phyloP scores from a whole-genome alignment of 2,797 vertebrate genomes.

The Argyrosomus regius region DNA sequence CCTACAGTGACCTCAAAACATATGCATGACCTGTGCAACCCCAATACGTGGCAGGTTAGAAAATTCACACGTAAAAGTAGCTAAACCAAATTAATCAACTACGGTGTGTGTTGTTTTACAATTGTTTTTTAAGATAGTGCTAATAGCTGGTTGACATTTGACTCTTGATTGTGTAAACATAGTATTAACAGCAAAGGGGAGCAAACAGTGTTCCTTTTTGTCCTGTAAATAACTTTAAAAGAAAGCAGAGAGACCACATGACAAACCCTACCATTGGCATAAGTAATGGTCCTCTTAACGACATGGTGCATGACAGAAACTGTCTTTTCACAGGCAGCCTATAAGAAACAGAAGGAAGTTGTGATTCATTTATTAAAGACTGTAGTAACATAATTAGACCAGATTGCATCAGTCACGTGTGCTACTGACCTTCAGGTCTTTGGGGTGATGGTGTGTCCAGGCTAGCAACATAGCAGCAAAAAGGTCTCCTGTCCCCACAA shows the following conservation, averaged over 20 bases:
- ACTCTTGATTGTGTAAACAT: background rate
- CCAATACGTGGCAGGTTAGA: no score
- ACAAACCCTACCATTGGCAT: conserved; percentile 85
- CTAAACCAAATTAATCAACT: background rate
- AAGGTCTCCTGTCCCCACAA: conserved; percentile 96
- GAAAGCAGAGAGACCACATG: conserved; percentile 2
- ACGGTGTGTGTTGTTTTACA: background rate
- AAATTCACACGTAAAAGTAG: no score
- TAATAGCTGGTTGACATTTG: background rate
- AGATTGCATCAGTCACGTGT: background rate
- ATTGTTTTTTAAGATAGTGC: background rate
- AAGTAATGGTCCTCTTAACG: conserved; percentile 93
- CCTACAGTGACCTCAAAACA: no score
- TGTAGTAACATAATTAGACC: background rate
- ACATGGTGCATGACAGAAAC: conserved; percentile 97
- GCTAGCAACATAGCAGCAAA: conserved; percentile 97
- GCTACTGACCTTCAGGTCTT: conserved; percentile 91
- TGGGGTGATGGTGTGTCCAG: conserved; percentile 95
- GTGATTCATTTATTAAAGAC: background rate
- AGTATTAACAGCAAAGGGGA: conserved; percentile 4
- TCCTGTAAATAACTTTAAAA: conserved; percentile 7
- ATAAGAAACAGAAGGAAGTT: conserved; percentile 48
- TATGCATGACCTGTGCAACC: no score
- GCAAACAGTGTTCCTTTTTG: background rate
- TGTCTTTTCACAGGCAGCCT: conserved; percentile 97